phyloP scores from a whole-genome alignment of 2,797 vertebrate species.

The Rhinatrema bivittatum region DNA sequence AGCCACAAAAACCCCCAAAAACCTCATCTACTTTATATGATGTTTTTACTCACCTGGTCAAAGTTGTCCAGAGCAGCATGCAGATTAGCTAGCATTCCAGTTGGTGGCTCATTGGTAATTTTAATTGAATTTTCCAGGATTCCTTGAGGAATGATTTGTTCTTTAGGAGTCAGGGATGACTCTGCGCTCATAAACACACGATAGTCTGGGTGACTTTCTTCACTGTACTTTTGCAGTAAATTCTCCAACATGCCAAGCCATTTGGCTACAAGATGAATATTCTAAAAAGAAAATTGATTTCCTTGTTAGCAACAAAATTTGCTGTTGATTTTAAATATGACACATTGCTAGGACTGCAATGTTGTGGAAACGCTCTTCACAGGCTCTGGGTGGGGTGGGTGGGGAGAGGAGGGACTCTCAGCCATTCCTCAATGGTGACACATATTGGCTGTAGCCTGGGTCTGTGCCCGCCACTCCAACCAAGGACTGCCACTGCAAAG shows the following conservation, averaged over 20 bases:
- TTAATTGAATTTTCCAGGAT: constrained; percentile 75
- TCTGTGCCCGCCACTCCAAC: no score
- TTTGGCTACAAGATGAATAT: constrained; percentile 77
- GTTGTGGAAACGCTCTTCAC: no score
- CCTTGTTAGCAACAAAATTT: no score
- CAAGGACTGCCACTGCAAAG: no score
- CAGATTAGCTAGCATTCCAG: constrained; percentile 68
- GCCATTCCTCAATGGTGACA: no score
- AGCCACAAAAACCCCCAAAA: no score
- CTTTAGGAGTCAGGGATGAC: constrained; percentile 56
- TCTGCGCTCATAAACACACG: constrained; percentile 68
- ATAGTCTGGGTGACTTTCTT: constrained; percentile 60
- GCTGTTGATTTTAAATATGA: constrained; percentile 54
- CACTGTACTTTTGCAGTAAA: constrained; percentile 57
- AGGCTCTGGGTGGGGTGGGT: no score
- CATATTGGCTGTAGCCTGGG: no score
- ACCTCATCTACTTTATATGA: no score
- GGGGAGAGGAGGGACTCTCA: no score
- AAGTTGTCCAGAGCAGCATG: constrained; percentile 66
- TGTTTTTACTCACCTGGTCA: constrained; percentile 53
- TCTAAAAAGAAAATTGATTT: constrained; percentile 40
- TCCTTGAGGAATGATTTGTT: constrained; percentile 65
- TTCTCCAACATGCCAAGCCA: constrained; percentile 70
- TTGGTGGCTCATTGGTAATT: constrained; percentile 70
- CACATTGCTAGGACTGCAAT: no score